Base-by-base conservation (phyloP, 2,113 vertebrate genomes). In the Ctenomys sociabilis region DNA sequence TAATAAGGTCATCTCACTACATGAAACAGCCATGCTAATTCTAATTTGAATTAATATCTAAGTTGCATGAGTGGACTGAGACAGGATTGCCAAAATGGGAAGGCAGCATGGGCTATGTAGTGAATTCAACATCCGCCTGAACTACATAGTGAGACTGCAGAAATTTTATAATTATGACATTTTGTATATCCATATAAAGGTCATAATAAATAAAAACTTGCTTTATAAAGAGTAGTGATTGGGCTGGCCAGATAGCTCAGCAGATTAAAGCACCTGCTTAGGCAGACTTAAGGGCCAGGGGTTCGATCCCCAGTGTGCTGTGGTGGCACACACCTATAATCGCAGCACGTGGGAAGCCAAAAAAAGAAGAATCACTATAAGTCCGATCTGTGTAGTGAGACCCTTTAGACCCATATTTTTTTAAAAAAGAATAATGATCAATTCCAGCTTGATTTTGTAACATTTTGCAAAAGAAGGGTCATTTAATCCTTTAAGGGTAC, bases 11-110 rank as follows among this genome's bases (percentile, higher is more conserved):
- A 28, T 87, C 37, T 94, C 28, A 64, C 45, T 96, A 91, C 16
- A 96, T 96, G 0, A 73, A 90, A 64, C n/a, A 97, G 54, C 85
- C 57, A 35, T 94, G 49, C 26, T 80, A 92, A 84, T 82, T 91
- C 83, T 97, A 89, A 66, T 94, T 93, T 96, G 59, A 26, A 64
- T 87, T 96, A 84, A 94, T 89, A 84, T 37, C 52, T 87, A 93
- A 90, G 26, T 81, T 91, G 43, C 45, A 30, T 78, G 26, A 45
- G 43, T 6, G 49, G 43, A 13, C 43, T 49, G 43, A 49, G 26
- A 28, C 40, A 45, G 40, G 28, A 78, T 78, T 49, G 26, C 28
- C 43, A 49, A 49, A 26, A 78, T 7, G 45, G 49, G 30, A 49
- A 30, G 26, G 45, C 26, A 30, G 28, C 11, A 17, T 49, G 43